These are phyloP conservation scores for Apamea monoglypha DNA, from an alignment of 2,888 invertebrate species.

Conservation along the genomic window DNA sequence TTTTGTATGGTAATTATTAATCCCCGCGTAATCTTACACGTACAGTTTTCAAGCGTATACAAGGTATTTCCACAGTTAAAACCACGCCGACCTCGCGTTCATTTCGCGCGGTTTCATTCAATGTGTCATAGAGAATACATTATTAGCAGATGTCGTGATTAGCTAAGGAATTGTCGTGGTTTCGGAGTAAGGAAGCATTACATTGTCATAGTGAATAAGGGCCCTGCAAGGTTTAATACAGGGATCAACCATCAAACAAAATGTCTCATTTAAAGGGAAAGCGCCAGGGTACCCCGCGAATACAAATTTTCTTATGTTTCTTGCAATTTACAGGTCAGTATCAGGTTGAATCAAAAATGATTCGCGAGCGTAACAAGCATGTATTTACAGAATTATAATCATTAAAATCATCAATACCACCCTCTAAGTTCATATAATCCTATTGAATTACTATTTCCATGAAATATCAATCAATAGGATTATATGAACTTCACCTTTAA, in stretches of 20 bases:
- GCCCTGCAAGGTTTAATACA: too few relatives aligned
- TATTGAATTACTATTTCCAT: too few relatives aligned
- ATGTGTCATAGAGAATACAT: neutral
- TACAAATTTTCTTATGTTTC: neutral
- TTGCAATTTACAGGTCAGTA: neutral
- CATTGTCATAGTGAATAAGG: neutral
- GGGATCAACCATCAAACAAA: too few relatives aligned
- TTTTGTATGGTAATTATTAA: neutral
- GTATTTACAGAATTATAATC: too few relatives aligned
- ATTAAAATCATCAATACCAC: too few relatives aligned
- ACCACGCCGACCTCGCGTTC: neutral
- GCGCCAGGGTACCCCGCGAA: neutral
- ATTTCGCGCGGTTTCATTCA: neutral
- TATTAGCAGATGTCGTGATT: neutral
- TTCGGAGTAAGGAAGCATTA: neutral
- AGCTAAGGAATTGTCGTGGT: neutral
- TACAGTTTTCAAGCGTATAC: neutral
- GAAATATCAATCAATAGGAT: too few relatives aligned
- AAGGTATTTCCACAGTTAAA: too few relatives aligned
- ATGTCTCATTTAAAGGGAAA: neutral
- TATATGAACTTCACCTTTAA: neutral
- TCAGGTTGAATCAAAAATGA: neutral
- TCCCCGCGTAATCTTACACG: neutral
- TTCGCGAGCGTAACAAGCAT: neutral
- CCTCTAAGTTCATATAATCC: too few relatives aligned